These are phyloP conservation scores for Aromia moschata DNA, from an alignment of 2,888 invertebrate species.

Conservation along the genomic window DNA sequence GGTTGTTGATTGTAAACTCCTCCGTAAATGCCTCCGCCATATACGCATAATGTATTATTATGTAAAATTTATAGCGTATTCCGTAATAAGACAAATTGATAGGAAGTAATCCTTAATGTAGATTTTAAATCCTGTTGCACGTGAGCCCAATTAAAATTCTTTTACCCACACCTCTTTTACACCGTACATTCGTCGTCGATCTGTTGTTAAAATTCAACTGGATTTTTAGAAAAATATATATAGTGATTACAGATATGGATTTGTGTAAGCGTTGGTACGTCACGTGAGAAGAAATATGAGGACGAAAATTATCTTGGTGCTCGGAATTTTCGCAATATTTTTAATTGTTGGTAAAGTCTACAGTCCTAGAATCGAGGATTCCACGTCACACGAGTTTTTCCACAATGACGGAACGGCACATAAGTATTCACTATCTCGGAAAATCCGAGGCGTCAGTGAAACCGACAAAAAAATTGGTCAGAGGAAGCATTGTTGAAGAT, in stretches of 20 bases:
- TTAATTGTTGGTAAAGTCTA: conserved; percentile 7
- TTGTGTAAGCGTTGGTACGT: conserved; percentile 3
- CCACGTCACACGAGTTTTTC: not conserved
- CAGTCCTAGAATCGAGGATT: not conserved
- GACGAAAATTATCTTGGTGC: conserved; percentile 10
- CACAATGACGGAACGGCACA: not conserved
- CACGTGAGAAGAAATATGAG: conserved; percentile 20
- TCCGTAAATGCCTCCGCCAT: too few species aligned
- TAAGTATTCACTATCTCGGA: not conserved
- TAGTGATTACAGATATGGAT: conserved; percentile 20
- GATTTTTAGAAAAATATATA: too few species aligned
- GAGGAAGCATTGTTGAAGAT: not conserved
- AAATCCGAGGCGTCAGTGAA: not conserved
- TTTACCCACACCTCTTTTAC: too few species aligned
- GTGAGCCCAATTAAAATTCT: too few species aligned
- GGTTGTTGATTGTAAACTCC: too few species aligned
- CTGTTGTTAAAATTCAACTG: too few species aligned
- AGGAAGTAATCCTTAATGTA: too few species aligned
- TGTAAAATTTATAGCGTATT: too few species aligned
- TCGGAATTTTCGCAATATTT: conserved; percentile 13
- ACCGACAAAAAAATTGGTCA: not conserved
- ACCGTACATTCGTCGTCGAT: too few species aligned
- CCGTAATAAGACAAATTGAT: too few species aligned
- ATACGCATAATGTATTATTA: too few species aligned
- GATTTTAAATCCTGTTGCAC: too few species aligned